Conservation (phyloP, 2,888 invertebrate species). For the Crematogaster levior region DNA sequence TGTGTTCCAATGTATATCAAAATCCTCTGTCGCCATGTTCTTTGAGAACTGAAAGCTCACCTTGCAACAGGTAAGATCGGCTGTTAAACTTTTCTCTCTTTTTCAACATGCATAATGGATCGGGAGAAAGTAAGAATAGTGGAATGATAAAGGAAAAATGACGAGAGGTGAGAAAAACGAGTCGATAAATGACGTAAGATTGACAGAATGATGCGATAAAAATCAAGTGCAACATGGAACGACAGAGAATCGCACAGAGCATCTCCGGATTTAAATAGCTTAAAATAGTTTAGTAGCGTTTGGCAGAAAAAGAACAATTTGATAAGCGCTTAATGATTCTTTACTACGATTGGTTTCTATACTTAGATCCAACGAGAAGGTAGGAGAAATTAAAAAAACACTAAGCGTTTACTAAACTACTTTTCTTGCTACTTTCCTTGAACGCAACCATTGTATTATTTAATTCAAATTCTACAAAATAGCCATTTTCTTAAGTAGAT, state of each 20-base stretch:
- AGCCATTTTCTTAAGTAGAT: not conserved
- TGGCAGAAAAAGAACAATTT: no score
- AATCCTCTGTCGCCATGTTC: slow-evolving; percentile 29
- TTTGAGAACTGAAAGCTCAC: slow-evolving; percentile 52
- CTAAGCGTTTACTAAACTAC: no score
- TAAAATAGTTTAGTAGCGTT: no score
- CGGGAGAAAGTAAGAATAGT: slow-evolving; percentile 8
- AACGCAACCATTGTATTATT: no score
- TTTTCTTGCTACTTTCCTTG: no score
- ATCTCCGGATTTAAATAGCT: no score
- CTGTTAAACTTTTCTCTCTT: slow-evolving; percentile 58
- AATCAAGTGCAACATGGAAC: not conserved
- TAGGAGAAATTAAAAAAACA: no score
- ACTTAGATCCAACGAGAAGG: no score
- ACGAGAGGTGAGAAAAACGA: slow-evolving; percentile 25
- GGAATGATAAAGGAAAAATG: not conserved
- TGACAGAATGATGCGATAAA: slow-evolving; percentile 1
- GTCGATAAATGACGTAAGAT: slow-evolving; percentile 58
- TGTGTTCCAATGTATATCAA: not conserved
- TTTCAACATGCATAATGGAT: slow-evolving; percentile 69
- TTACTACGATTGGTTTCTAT: no score
- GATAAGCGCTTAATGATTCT: no score
- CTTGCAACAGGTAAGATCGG: slow-evolving; percentile 70
- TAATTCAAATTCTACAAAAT: not conserved
- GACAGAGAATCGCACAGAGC: not conserved